These are phyloP conservation scores for Thalassaphorura encarpata DNA, from an alignment of 1,140 invertebrate species.

Conservation along the genomic window DNA sequence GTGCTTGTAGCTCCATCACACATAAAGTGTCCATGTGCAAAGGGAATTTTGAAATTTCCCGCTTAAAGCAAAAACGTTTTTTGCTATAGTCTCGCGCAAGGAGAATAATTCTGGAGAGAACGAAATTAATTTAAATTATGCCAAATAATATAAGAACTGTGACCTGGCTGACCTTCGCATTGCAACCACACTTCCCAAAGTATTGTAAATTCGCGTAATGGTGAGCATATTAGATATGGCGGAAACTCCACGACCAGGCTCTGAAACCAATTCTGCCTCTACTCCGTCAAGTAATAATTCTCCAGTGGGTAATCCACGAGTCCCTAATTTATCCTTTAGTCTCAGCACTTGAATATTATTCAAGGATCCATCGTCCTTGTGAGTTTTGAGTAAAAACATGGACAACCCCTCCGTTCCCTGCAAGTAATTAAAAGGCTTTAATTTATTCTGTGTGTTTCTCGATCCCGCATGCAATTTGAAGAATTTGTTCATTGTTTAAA, in stretches of 20 bases:
- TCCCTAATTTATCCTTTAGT: constrained; percentile 49
- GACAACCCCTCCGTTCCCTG: constrained; percentile 45
- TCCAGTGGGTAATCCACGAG: constrained; percentile 49
- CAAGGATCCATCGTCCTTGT: constrained; percentile 38
- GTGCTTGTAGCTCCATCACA: constrained; percentile 44
- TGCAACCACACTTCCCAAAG: constrained; percentile 38
- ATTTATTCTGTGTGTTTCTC: neutral
- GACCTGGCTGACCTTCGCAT: constrained; percentile 43
- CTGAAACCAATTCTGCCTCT: constrained; percentile 42
- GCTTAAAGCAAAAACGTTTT: constrained; percentile 44
- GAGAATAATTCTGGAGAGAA: constrained; percentile 40
- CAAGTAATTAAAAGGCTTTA: neutral
- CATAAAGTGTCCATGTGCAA: constrained; percentile 47
- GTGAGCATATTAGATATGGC: constrained; percentile 49
- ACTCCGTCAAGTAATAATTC: constrained; percentile 48
- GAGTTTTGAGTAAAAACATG: constrained; percentile 45
- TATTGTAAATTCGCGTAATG: constrained; percentile 48
- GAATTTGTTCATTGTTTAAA: neutral
- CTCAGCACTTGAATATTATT: constrained; percentile 47
- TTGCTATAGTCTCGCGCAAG: constrained; percentile 46
- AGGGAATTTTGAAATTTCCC: constrained; percentile 41
- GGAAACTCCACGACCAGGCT: constrained; percentile 46
- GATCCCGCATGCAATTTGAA: neutral
- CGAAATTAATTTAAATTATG: constrained; percentile 11
- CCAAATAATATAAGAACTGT: neutral